Evolutionary conservation across 2,113 vertebrate species (phyloP).

Genomic region (Micronycteris hirsuta): DNA sequence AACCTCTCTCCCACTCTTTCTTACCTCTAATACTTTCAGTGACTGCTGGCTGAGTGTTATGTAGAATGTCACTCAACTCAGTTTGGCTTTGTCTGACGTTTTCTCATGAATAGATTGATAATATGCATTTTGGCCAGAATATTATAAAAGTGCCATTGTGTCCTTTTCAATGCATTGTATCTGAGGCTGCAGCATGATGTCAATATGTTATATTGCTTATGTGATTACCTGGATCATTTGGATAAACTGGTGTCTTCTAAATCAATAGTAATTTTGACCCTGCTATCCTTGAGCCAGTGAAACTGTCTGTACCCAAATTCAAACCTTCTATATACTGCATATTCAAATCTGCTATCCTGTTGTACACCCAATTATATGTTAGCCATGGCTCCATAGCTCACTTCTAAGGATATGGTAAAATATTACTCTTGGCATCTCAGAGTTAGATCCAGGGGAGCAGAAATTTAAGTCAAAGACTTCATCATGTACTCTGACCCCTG

Average conservation of each 20-base stretch:
- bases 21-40: background rate
- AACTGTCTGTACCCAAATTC: background rate
- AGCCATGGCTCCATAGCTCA: background rate
- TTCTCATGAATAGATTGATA: background rate
- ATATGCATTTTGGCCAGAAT: background rate
- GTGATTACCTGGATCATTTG: background rate
- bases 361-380: background rate
- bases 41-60: background rate
- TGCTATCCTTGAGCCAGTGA: background rate
- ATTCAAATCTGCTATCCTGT: background rate
- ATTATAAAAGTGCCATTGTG: background rate
- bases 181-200: background rate
- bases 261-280: background rate
- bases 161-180: background rate
- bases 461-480: background rate
- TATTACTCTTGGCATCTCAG: background rate
- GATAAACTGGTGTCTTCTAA: background rate
- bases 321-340: background rate
- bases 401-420: background rate
- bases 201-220: background rate
- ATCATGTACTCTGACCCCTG: background rate
- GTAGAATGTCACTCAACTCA: background rate
- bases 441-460: background rate
- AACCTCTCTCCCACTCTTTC: background rate
- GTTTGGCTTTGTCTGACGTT: background rate